These are phyloP conservation scores for Chrysodeixis includens DNA, from an alignment of 2,888 invertebrate genomes.

Conservation along the genomic window DNA sequence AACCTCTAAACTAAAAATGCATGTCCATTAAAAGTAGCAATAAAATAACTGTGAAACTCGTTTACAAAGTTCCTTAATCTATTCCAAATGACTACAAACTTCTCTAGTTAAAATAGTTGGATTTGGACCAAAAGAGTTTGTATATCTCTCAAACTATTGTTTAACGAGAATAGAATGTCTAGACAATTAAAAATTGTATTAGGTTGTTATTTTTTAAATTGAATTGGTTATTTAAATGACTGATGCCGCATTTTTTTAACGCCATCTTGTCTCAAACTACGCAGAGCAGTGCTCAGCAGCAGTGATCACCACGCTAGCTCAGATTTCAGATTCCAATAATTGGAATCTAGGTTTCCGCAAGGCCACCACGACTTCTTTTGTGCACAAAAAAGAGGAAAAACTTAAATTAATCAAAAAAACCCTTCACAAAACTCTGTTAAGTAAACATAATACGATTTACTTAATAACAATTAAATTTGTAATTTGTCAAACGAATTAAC, in stretches of 20 bases:
- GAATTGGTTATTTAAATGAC: conserved; percentile 12
- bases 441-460: neutral
- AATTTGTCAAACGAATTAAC: neutral
- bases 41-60: neutral
- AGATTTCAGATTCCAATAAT: too few relatives aligned
- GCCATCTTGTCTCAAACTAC: too few relatives aligned
- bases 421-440: neutral
- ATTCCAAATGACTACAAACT: conserved; percentile 15
- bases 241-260: neutral
- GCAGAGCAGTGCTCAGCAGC: too few relatives aligned
- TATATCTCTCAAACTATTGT: conserved; percentile 12
- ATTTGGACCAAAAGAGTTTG: conserved; percentile 15
- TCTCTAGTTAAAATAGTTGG: conserved; percentile 22
- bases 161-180: conserved; percentile 29
- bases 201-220: conserved; percentile 26
- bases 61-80: conserved; percentile 20
- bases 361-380: too few relatives aligned
- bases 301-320: too few relatives aligned
- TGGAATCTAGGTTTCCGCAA: too few relatives aligned
- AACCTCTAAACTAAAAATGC: neutral
- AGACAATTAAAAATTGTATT: conserved; percentile 41
- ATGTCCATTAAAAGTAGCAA: neutral
- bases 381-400: too few relatives aligned
- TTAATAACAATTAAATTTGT: conserved; percentile 1
- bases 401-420: too few relatives aligned